Conservation (phyloP, 2,113 vertebrate species). For the Eretmodus cyanostictus region DNA sequence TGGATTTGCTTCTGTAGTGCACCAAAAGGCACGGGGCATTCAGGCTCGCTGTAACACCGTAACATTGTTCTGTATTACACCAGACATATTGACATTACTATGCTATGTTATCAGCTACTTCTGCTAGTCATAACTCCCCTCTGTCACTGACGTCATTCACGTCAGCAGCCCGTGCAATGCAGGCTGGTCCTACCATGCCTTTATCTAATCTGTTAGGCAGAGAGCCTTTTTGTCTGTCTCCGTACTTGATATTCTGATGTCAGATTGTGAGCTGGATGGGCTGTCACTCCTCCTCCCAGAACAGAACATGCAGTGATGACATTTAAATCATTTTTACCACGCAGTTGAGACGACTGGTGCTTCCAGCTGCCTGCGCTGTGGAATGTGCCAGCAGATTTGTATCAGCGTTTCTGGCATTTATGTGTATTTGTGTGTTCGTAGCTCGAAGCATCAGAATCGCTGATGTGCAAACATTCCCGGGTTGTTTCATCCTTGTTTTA, state of each 20-base stretch:
- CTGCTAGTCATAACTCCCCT: not conserved
- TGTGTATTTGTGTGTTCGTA: not conserved
- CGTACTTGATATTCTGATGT: constrained; percentile 34
- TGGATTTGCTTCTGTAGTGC: not conserved
- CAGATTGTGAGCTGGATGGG: not conserved
- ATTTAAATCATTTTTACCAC: not conserved
- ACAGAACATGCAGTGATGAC: constrained; percentile 20
- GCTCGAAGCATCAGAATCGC: not conserved
- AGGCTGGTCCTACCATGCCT: not conserved
- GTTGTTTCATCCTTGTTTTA: not conserved
- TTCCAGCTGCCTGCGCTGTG: not conserved
- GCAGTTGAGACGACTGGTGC: not conserved
- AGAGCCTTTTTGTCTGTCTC: constrained; percentile 17
- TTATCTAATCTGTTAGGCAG: constrained; percentile 18
- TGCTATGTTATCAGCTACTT: not conserved
- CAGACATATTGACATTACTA: not conserved
- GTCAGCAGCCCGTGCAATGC: not conserved
- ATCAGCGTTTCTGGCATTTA: not conserved
- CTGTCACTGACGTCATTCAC: not conserved
- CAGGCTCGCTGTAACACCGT: not conserved
- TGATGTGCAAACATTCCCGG: not conserved
- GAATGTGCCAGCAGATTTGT: not conserved
- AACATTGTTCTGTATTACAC: not conserved
- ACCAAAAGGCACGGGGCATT: not conserved
- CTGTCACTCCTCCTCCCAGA: not conserved